Conservation (phyloP, 2,888 invertebrate species). For the Scaptomyza parva region DNA sequence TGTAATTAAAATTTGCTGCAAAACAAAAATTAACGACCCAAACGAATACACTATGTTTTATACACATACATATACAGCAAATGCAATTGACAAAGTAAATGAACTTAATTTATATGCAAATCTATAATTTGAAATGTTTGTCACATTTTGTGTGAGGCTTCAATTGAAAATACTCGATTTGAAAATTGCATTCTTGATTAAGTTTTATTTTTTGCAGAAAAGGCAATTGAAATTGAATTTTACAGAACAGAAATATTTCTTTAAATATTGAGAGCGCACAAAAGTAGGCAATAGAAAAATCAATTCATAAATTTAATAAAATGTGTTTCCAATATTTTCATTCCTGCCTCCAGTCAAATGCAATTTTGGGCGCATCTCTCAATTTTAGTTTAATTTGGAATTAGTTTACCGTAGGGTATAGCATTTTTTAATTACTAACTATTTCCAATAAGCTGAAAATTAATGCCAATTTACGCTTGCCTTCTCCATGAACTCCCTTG, state of each 20-base stretch:
- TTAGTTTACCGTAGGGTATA: slow-evolving; percentile 20
- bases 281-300: neutral
- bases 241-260: neutral
- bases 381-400: slow-evolving; percentile 35
- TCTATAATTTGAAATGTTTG: slow-evolving; percentile 32
- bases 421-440: slow-evolving; percentile 46
- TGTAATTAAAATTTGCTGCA: slow-evolving; percentile 63
- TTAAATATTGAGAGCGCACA: neutral
- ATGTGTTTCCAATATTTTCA: too few relatives aligned
- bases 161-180: neutral
- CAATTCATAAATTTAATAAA: too few relatives aligned
- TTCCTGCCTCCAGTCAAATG: neutral
- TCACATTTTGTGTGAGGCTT: neutral
- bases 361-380: neutral
- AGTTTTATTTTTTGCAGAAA: neutral
- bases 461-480: slow-evolving; percentile 45
- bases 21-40: slow-evolving; percentile 41
- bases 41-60: neutral
- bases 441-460: slow-evolving; percentile 60
- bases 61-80: slow-evolving; percentile 17
- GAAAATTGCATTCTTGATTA: neutral
- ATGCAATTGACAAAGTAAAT: slow-evolving; percentile 67
- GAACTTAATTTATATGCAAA: slow-evolving; percentile 69
- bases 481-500: too few relatives aligned
- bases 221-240: neutral